phyloP scores from a whole-genome alignment of 2,113 vertebrate genomes.

The Asarcornis scutulata region DNA sequence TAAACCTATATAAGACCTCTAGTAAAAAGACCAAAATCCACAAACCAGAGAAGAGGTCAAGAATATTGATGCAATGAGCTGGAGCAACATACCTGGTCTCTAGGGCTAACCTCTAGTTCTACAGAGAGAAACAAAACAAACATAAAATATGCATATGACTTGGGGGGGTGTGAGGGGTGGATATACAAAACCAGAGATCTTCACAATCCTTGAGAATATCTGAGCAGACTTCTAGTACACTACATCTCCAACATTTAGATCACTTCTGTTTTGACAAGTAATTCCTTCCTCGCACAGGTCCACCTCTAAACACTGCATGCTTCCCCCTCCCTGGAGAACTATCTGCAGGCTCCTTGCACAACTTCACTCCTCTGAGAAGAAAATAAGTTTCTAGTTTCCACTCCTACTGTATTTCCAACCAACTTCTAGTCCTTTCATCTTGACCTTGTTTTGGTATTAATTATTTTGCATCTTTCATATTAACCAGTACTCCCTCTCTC shows the following conservation, averaged over 20 bases:
- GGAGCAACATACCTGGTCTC: neutral
- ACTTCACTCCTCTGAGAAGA: neutral
- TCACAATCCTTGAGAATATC: neutral
- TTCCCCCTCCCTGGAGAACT: neutral
- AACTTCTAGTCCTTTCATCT: conserved; percentile 29
- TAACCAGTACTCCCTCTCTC: neutral
- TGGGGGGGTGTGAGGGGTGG: neutral
- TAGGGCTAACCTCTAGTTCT: neutral
- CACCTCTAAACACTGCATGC: neutral
- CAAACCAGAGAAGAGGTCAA: neutral
- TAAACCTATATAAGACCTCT: neutral
- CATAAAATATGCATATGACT: accelerated
- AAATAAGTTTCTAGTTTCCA: neutral
- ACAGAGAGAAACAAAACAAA: neutral
- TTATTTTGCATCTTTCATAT: conserved; percentile 33
- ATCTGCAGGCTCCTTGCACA: neutral
- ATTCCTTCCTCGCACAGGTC: neutral
- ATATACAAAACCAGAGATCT: neutral
- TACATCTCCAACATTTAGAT: accelerated
- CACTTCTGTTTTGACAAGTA: neutral
- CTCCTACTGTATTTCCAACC: neutral
- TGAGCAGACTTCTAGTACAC: neutral
- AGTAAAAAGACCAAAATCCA: neutral
- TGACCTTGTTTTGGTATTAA: conserved; percentile 24
- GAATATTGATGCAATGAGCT: too few species aligned